Evolutionary conservation across 2,113 vertebrate genomes (phyloP).

Genomic region (Oplegnathus fasciatus): DNA sequence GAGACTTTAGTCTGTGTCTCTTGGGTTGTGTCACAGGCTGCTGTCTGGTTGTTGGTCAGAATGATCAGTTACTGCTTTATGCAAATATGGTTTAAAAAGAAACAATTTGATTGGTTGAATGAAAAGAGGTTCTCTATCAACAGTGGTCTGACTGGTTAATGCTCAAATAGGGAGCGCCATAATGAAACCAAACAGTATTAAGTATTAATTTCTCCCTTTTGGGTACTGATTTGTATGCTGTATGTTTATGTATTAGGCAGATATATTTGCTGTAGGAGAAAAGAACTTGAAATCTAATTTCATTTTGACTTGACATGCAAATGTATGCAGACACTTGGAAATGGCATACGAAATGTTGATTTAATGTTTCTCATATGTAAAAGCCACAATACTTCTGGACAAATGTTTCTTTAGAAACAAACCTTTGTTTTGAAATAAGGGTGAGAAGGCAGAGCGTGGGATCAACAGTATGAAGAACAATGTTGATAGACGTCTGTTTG

Average conservation of each 20-base stretch:
- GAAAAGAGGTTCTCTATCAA: neutral
- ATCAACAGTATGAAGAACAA: neutral
- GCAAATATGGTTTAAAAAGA: no score
- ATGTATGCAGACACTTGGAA: neutral
- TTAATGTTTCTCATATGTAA: neutral
- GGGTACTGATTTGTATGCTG: conserved; percentile 4
- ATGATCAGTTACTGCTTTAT: neutral
- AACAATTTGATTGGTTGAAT: neutral
- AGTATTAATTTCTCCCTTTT: conserved; percentile 2
- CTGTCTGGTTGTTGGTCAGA: neutral
- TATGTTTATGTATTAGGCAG: conserved; percentile 14
- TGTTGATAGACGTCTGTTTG: neutral
- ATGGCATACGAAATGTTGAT: conserved; percentile 1
- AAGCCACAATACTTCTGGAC: neutral
- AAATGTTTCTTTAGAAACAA: neutral
- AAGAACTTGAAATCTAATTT: neutral
- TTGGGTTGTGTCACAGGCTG: neutral
- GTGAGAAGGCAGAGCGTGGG: neutral
- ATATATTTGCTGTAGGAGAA: neutral
- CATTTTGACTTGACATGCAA: neutral
- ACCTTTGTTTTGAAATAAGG: neutral
- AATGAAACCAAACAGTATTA: conserved; percentile 8
- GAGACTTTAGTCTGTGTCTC: neutral
- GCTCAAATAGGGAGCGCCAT: neutral
- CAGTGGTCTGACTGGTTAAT: no score